These are phyloP conservation scores for Spea hammondii DNA, from an alignment of 2,797 vertebrate species.

Conservation along the genomic window DNA sequence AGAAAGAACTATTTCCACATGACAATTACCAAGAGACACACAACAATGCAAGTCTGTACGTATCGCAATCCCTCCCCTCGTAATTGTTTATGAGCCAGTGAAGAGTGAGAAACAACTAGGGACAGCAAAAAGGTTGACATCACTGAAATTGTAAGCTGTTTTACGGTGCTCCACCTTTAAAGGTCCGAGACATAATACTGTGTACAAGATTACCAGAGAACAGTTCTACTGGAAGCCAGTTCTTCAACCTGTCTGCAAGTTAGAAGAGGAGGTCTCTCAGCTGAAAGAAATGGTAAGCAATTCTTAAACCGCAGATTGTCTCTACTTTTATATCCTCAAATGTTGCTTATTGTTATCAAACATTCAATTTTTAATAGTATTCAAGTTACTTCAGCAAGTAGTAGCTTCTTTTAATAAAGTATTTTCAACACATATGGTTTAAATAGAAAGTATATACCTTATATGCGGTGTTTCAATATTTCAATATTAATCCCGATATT, in stretches of 20 bases:
- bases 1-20: slow-evolving; percentile 11
- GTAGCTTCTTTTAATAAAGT: too few relatives aligned
- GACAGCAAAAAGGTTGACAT: slow-evolving; percentile 18
- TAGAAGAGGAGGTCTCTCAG: not conserved
- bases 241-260: not conserved
- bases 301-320: not conserved
- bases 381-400: too few relatives aligned
- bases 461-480: too few relatives aligned
- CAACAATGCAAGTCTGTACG: not conserved
- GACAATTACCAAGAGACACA: not conserved
- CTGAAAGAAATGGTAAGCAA: slow-evolving; percentile 33
- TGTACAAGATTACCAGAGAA: slow-evolving; percentile 7
- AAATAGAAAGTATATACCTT: too few relatives aligned
- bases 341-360: too few relatives aligned
- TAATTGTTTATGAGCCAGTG: slow-evolving; percentile 19
- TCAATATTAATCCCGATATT: too few relatives aligned
- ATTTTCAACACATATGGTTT: too few relatives aligned
- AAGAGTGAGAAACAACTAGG: slow-evolving; percentile 14
- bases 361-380: too few relatives aligned
- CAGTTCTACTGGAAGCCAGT: not conserved
- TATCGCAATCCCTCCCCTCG: slow-evolving; percentile 9
- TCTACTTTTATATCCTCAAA: not conserved
- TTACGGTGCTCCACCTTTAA: slow-evolving; percentile 27
- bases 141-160: slow-evolving; percentile 18
- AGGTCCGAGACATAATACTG: not conserved